These are phyloP conservation scores for Augiades crinisus DNA, from an alignment of 2,888 invertebrate genomes.

Conservation along the genomic window DNA sequence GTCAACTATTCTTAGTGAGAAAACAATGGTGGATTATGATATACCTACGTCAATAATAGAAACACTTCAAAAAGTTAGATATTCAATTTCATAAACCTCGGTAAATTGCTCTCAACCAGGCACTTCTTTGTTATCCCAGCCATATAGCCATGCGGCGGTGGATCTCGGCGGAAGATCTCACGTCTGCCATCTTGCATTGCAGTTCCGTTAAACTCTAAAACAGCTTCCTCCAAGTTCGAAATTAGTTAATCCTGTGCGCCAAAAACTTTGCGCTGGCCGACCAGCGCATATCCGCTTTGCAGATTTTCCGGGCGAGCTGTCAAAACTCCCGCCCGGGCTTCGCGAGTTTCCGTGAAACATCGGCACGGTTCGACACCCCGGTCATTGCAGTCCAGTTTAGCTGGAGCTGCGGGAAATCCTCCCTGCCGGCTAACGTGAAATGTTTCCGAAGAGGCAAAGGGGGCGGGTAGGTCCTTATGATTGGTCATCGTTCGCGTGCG, in stretches of 20 bases:
- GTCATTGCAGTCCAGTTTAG: slow-evolving; percentile 39
- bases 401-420: slow-evolving; percentile 46
- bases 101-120: slow-evolving; percentile 5
- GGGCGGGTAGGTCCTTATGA: slow-evolving; percentile 37
- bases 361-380: slow-evolving; percentile 56
- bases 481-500: slow-evolving; percentile 38
- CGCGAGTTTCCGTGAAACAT: slow-evolving; percentile 59
- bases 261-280: slow-evolving; percentile 34
- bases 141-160: neutral
- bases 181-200: slow-evolving; percentile 27
- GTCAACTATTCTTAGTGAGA: no score
- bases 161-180: neutral
- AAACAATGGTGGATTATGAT: no score
- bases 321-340: slow-evolving; percentile 60
- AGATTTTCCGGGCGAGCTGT: slow-evolving; percentile 68
- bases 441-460: slow-evolving; percentile 8
- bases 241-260: slow-evolving; percentile 31
- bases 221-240: slow-evolving; percentile 36
- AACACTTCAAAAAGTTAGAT: neutral
- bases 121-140: slow-evolving; percentile 11
- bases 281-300: slow-evolving; percentile 55
- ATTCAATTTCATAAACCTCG: slow-evolving; percentile 8
- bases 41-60: neutral
- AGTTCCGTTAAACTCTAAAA: slow-evolving; percentile 33
- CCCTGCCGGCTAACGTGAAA: slow-evolving; percentile 24